phyloP scores from a whole-genome alignment of 2,797 vertebrate species.

The Epinephelus malabaricus region DNA sequence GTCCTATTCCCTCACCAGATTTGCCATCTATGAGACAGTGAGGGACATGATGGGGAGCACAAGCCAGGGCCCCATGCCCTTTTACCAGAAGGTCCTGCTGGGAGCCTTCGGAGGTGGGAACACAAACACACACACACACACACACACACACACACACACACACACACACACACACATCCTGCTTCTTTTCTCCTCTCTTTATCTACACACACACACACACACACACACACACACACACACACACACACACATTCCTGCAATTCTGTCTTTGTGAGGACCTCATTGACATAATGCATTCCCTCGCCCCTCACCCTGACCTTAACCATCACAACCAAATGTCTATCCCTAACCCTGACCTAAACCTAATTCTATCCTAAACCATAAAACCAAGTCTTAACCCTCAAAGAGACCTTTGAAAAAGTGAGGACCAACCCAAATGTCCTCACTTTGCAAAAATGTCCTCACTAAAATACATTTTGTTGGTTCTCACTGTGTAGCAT shows the following conservation, averaged over 20 bases:
- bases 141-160: background rate
- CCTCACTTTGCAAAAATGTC: too few relatives aligned
- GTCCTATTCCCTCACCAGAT: constrained; percentile 96
- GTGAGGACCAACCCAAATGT: too few relatives aligned
- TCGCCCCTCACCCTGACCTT: background rate
- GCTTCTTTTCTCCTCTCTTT: background rate
- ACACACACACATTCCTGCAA: background rate
- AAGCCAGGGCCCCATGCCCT: constrained; percentile 90
- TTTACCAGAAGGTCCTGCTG: constrained; percentile 95
- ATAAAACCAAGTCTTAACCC: too few relatives aligned
- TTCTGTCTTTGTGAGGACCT: too few relatives aligned
- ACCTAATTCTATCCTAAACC: too few relatives aligned
- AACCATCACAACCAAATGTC: too few relatives aligned
- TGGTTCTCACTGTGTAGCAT: too few relatives aligned
- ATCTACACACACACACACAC: background rate
- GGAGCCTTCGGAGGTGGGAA: constrained; percentile 91
- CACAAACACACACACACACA: background rate
- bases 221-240: background rate
- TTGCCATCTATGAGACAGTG: constrained; percentile 95
- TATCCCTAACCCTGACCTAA: too few relatives aligned
- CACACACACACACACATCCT: background rate
- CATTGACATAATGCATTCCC: too few relatives aligned
- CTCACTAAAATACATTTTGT: too few relatives aligned
- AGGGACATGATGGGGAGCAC: constrained; percentile 86
- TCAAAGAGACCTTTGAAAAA: too few relatives aligned